Evolutionary conservation across 2,797 vertebrate species (phyloP).

Genomic region (Bufotes viridis): DNA sequence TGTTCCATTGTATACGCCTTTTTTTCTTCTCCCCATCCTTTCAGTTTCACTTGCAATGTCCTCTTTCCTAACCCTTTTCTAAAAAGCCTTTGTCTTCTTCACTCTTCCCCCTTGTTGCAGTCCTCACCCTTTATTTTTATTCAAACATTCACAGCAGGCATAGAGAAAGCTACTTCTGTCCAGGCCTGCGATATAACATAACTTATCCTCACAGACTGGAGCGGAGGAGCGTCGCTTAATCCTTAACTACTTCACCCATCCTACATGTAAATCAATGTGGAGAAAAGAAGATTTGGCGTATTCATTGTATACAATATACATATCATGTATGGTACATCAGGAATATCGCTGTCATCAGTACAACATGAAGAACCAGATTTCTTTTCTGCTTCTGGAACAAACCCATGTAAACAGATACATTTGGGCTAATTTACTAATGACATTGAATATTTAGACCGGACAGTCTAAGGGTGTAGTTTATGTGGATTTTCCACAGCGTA

Average conservation of each 20-base stretch:
- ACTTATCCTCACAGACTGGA: slow-evolving; percentile 71
- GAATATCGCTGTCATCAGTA: neutral
- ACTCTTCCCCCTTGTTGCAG: slow-evolving; percentile 96
- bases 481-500: no score
- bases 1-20: slow-evolving; percentile 92
- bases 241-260: neutral
- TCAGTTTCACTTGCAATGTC: slow-evolving; percentile 93
- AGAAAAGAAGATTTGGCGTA: neutral
- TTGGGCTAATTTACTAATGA: no score
- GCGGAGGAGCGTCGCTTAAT: slow-evolving; percentile 1
- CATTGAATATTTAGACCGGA: no score
- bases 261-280: neutral
- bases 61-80: slow-evolving; percentile 93
- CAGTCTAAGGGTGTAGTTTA: no score
- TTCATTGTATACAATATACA: neutral
- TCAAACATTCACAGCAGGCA: slow-evolving; percentile 95
- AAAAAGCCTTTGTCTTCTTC: slow-evolving; percentile 91
- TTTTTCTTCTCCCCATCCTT: slow-evolving; percentile 79
- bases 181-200: slow-evolving; percentile 83
- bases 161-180: slow-evolving; percentile 86
- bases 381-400: no score
- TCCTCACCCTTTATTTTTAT: slow-evolving; percentile 94
- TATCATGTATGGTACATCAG: neutral
- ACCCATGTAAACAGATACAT: no score
- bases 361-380: neutral